Evolutionary conservation across 2,797 vertebrate genomes (phyloP), one percentile per base, ranked within the genome.

Genomic region (Gorsachius magnificus): DNA sequence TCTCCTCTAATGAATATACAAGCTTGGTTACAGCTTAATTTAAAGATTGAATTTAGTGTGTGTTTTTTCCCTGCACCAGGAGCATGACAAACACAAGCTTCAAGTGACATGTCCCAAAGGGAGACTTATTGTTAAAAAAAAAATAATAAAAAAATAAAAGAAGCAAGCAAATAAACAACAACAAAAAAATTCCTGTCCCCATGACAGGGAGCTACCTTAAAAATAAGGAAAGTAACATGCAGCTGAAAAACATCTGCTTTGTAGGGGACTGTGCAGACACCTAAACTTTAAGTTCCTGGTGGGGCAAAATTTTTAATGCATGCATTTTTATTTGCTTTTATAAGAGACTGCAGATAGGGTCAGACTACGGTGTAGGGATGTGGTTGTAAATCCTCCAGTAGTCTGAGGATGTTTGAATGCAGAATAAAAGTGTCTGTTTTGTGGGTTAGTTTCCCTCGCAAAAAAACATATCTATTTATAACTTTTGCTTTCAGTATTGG

Each of bases 1-100:
- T 98, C 98, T 99, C 98, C 98, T 99, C 98, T 99, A 99, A 99
- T 99, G 99, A 99, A 99, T 99, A 99, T 99, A 99, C 99, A 99
- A 99, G 99, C 97, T 98, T 98, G 98, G 98, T 98, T 98, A 99
- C 98, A 98, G 98, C 98, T 99, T 98, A 98, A 98, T 97, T 97
- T 98, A 97, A 97, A 97, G 98, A 98, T 96, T 98, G 98, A 98
- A 98, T 98, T 98, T 97, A 98, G 97, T 98, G 97, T 97, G 96
- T 98, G 96, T 97, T 97, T 98, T 96, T 98, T 96, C 91, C 96
- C 96, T 97, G 96, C 97, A 94, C 96, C 95, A 85, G 90, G 96
- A 97, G 98, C 98, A 98, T 98, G 98, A 98, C 97, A 98, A 98
- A 98, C 97, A 97, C 92, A 96, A 96, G 95, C 95, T 93, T 96